A percentile compares a stretch with the other conserved stretches of the same genome.
phyloP scores from a whole-genome alignment of 2,888 invertebrate species.

The Aethes cnicana region DNA sequence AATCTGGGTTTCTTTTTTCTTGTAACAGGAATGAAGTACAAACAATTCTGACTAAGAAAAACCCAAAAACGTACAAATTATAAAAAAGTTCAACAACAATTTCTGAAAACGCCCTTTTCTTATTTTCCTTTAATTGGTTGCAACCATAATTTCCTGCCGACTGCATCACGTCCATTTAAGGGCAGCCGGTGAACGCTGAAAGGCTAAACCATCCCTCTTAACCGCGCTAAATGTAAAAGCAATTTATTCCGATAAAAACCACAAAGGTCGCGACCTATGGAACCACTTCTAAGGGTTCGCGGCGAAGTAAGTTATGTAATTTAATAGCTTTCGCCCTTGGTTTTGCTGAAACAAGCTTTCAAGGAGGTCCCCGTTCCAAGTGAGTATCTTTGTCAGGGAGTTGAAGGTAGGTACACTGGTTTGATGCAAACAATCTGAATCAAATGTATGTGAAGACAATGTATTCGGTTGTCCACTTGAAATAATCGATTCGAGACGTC shows the following conservation, averaged over 20 bases:
- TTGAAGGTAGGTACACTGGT: too few relatives aligned
- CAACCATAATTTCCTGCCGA: background rate
- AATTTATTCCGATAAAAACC: constrained; percentile 12
- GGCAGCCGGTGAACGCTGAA: background rate
- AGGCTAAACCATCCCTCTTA: constrained; percentile 13
- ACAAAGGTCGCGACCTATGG: constrained; percentile 7
- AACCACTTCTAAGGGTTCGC: background rate
- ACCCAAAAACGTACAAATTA: too few relatives aligned
- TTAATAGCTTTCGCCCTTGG: background rate
- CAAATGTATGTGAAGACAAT: too few relatives aligned
- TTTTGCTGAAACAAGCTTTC: too few relatives aligned
- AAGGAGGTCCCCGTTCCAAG: too few relatives aligned
- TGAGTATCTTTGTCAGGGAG: too few relatives aligned
- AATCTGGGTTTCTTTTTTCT: too few relatives aligned
- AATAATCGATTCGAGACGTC: too few relatives aligned
- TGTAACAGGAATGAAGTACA: too few relatives aligned
- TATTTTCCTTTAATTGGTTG: background rate
- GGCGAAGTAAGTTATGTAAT: background rate
- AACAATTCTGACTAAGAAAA: too few relatives aligned
- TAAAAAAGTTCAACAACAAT: background rate
- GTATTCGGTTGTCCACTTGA: too few relatives aligned
- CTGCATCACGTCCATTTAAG: constrained; percentile 5
- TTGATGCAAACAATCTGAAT: too few relatives aligned
- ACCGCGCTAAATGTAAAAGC: constrained; percentile 12
- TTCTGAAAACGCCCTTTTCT: background rate